phyloP scores from a whole-genome alignment of 2,888 invertebrate genomes.

The Criorhina ranunculi region DNA sequence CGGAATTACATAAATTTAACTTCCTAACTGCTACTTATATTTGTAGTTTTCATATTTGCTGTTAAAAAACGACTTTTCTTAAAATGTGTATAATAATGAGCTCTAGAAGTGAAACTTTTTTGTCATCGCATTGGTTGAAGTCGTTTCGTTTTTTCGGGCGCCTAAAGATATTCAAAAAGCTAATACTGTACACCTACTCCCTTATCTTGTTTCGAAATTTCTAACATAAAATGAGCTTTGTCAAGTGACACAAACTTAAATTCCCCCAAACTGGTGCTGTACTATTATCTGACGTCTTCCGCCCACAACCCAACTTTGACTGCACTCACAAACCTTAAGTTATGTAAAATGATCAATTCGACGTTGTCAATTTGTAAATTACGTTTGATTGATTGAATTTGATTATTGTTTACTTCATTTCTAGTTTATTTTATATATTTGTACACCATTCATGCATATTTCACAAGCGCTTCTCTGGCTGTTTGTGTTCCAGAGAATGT shows the following conservation, averaged over 20 bases:
- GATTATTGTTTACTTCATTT: slow-evolving; percentile 76
- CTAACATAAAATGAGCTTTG: background rate
- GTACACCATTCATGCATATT: slow-evolving; percentile 60
- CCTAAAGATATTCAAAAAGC: too few relatives aligned
- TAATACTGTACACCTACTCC: background rate
- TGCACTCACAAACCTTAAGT: slow-evolving; percentile 64
- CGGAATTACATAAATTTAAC: too few relatives aligned
- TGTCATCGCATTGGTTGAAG: too few relatives aligned
- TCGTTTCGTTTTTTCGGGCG: too few relatives aligned
- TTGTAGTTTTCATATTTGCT: too few relatives aligned
- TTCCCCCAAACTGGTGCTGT: slow-evolving; percentile 5
- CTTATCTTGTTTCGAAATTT: background rate
- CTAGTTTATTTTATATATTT: slow-evolving; percentile 73
- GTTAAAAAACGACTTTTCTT: too few relatives aligned
- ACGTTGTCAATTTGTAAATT: slow-evolving; percentile 78
- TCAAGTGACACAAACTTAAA: background rate
- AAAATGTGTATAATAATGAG: too few relatives aligned
- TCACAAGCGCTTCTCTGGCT: slow-evolving; percentile 42
- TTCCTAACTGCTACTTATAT: too few relatives aligned
- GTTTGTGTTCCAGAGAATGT: slow-evolving; percentile 48
- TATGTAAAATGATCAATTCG: slow-evolving; percentile 78
- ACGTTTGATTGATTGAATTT: slow-evolving; percentile 79
- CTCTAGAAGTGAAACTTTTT: too few relatives aligned
- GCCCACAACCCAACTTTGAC: slow-evolving; percentile 22
- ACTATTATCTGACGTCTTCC: slow-evolving; percentile 11